Percentiles rank a stretch among this genome's conserved stretches.
These are phyloP conservation scores for Temnothorax ravouxi DNA, from an alignment of 2,888 invertebrate species.

Conservation along the genomic window DNA sequence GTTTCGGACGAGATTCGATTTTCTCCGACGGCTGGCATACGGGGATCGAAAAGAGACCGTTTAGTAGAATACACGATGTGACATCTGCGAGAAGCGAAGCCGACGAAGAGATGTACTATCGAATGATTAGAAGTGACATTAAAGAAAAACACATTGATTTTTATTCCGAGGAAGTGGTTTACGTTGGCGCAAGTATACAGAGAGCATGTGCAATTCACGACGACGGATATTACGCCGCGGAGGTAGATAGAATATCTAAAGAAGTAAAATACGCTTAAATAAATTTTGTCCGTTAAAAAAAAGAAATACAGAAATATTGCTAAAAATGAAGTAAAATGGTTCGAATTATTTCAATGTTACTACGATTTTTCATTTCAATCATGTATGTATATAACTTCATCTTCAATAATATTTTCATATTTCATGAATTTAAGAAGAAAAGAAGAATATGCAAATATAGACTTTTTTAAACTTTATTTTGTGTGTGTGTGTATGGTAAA, in stretches of 20 bases:
- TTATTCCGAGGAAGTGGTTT: constrained; percentile 21
- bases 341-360: not conserved
- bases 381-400: not conserved
- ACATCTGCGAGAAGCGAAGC: constrained; percentile 22
- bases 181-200: not conserved
- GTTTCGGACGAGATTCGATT: constrained; percentile 84
- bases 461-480: not conserved
- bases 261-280: not conserved
- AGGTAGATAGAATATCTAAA: not conserved
- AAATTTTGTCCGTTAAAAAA: not conserved
- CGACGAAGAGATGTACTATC: not conserved
- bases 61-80: constrained; percentile 36
- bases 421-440: not conserved
- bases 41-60: constrained; percentile 31
- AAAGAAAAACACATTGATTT: constrained; percentile 61
- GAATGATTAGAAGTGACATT: constrained; percentile 64
- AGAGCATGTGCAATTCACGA: not conserved
- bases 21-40: constrained; percentile 61
- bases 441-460: not conserved
- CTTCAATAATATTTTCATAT: not conserved
- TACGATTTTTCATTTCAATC: not conserved
- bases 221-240: not conserved
- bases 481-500: too few relatives aligned
- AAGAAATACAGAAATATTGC: not conserved
- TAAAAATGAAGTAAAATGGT: not conserved